phyloP scores from a whole-genome alignment of 2,113 vertebrate species.

The Thermophis baileyi region DNA sequence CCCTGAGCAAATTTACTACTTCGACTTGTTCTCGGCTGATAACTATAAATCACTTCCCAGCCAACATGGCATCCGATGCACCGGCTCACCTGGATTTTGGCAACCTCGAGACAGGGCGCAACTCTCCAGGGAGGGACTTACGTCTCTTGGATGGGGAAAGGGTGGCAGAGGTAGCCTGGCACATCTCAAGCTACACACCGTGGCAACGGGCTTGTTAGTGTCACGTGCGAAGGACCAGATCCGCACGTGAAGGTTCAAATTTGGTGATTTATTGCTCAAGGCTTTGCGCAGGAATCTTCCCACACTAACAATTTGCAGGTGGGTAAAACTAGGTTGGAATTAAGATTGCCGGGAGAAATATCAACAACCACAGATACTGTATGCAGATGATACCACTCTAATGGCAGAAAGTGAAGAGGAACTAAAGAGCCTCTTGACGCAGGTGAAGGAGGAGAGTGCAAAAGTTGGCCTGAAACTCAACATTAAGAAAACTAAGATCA shows the following conservation, averaged over 20 bases:
- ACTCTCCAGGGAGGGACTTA: not conserved
- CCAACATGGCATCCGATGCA: constrained; percentile 4
- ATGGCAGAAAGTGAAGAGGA: too few relatives aligned
- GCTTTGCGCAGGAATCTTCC: not conserved
- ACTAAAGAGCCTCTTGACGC: too few relatives aligned
- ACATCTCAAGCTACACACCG: not conserved
- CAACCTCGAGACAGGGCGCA: not conserved
- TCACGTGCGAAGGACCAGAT: not conserved
- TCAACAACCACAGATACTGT: too few relatives aligned
- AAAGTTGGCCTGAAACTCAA: too few relatives aligned
- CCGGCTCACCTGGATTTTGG: constrained; percentile 9
- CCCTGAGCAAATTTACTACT: constrained; percentile 46
- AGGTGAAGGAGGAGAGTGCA: too few relatives aligned
- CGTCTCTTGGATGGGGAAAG: not conserved
- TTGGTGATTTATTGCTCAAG: not conserved
- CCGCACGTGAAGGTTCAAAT: not conserved
- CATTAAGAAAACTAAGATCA: too few relatives aligned
- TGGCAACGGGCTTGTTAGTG: not conserved
- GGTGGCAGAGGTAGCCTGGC: not conserved
- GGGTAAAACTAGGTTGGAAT: too few relatives aligned
- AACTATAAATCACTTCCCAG: constrained; percentile 45
- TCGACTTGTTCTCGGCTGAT: constrained; percentile 42
- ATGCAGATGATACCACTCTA: too few relatives aligned
- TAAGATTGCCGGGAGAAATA: too few relatives aligned
- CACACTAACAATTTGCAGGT: too few relatives aligned